Evolutionary conservation across 2,888 invertebrate genomes (phyloP).

Genomic region (Drosophila monieri): DNA sequence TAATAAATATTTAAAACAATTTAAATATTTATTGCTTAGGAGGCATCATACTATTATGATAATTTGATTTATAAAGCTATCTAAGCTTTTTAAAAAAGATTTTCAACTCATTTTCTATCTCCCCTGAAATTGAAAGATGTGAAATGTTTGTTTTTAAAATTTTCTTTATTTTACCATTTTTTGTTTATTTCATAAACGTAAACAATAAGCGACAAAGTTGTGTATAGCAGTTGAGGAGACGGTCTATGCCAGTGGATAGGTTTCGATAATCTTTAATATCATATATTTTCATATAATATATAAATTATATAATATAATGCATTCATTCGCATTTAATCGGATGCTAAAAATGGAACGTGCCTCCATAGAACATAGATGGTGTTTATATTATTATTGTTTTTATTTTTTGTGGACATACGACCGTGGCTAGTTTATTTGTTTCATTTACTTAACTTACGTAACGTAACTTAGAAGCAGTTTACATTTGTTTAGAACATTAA

Average conservation of each 20-base stretch:
- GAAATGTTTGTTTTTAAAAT: conserved; percentile 21
- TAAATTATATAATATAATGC: too few relatives aligned
- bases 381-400: not conserved
- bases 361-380: not conserved
- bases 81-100: too few relatives aligned
- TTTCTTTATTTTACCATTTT: conserved; percentile 60
- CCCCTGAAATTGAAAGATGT: not conserved
- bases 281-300: not conserved
- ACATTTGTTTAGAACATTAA: conserved; percentile 69
- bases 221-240: conserved; percentile 14
- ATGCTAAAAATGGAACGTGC: conserved; percentile 26
- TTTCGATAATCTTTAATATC: too few relatives aligned
- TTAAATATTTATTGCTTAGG: too few relatives aligned
- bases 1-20: not conserved
- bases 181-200: conserved; percentile 50
- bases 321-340: conserved; percentile 31
- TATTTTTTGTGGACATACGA: conserved; percentile 43
- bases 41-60: too few relatives aligned
- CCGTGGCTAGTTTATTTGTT: conserved; percentile 72
- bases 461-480: conserved; percentile 76
- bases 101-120: too few relatives aligned
- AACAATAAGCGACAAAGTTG: conserved; percentile 44
- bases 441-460: conserved; percentile 73
- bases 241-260: conserved; percentile 2
- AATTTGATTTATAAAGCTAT: too few relatives aligned